Evolutionary conservation across 2,888 invertebrate genomes (phyloP), one percentile per base, ranked within the genome.

Genomic region (Syrphus vitripennis): DNA sequence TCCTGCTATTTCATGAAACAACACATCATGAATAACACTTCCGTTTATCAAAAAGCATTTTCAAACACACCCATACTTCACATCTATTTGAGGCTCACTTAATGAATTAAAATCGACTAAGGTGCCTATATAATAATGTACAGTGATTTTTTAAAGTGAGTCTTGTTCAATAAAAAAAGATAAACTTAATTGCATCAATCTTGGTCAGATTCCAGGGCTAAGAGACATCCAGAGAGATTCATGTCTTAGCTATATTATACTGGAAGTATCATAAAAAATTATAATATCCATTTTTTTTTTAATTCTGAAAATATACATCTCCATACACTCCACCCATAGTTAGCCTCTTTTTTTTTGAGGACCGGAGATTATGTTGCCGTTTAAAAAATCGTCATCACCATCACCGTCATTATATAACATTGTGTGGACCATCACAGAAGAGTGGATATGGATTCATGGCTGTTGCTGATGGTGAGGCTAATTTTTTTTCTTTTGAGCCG

Each of bases 341-440:
- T 65, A 45, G 12, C 26, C 24, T 16, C 65, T 16, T 14, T 21
- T 63, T 16, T 26, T 0, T 63, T 34, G 40, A 2, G 40, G 40
- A 72, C 40, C 67, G 26, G 19, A 82, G 67, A 82, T 77, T 57
- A 82, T 78, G 71, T 72, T 77, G 77, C 78, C 82, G 82, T 78
- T 82, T 82, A 82, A 82, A 53, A 77, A 77, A 71, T 78, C 82
- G 72, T 82, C 82, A 72, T 77, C 77, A 48, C 29, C 77, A 82
- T 77, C 82, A 34, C 53, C 42, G 55, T 77, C 71, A 59, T 78
- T 65, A 55, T n/a, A n/a, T n/a, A n/a, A n/a, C n/a, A n/a, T 69
- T 31, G 10, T 63, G 14, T n/a, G 53, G 63, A 34, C 50, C n/a
- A 10, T n/a, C n/a, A n/a, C 37, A 48, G 26, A 34, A 14, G 42